Percentiles rank a stretch among this genome's conserved stretches.
Evolutionary conservation across 2,797 vertebrate genomes (phyloP).

Genomic region (Trematocara caparti): DNA sequence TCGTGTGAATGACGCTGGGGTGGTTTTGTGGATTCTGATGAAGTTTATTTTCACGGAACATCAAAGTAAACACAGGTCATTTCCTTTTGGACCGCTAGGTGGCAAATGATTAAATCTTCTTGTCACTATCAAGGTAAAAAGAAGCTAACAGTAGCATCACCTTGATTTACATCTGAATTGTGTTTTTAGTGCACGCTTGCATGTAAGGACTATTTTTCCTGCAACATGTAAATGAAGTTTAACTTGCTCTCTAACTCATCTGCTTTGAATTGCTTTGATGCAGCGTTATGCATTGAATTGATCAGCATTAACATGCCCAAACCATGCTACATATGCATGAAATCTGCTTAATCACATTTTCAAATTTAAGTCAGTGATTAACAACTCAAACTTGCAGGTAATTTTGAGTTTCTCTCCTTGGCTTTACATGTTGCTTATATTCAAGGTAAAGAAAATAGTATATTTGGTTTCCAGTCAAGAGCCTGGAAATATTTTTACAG

Average conservation of each 20-base stretch:
- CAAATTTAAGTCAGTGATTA: background rate
- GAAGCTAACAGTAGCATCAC: conserved; percentile 10
- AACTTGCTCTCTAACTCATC: background rate
- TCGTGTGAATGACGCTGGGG: conserved; percentile 1
- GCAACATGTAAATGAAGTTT: conserved; percentile 16
- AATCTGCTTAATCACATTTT: background rate
- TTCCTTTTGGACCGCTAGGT: conserved; percentile 52
- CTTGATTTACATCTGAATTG: conserved; percentile 6
- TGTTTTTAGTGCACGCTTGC: conserved; percentile 20
- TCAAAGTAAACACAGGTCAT: conserved; percentile 31
- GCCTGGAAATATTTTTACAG: background rate
- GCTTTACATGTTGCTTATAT: background rate
- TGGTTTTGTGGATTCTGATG: background rate
- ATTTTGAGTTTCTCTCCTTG: conserved; percentile 1
- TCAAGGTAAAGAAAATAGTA: background rate
- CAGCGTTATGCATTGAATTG: background rate
- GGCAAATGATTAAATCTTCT: conserved; percentile 55
- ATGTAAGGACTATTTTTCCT: background rate
- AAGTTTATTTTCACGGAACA: background rate
- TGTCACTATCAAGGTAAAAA: conserved; percentile 51
- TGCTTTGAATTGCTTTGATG: conserved; percentile 7
- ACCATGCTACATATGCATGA: background rate
- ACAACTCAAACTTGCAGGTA: conserved; percentile 2
- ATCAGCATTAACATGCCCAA: background rate
- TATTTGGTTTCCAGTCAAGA: background rate